Base-by-base conservation (phyloP, 2,888 invertebrate species). In the Apamea crenata region DNA sequence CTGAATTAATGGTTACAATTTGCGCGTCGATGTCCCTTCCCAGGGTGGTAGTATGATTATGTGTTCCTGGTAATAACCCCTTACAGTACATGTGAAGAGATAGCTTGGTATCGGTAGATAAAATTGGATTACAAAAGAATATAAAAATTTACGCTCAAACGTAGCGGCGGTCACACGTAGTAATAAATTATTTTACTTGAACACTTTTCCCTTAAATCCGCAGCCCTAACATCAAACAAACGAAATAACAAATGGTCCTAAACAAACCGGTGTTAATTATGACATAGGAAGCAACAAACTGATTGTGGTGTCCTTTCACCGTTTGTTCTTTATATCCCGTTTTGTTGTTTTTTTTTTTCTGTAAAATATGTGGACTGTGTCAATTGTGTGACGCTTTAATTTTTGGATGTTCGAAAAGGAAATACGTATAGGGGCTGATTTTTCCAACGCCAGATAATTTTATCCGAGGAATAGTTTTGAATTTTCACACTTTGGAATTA, bases 201-300 rank as follows among this genome's bases (percentile, higher is more conserved):
- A 71, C 61, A 61, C 25, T 56, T 59, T 63, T 25, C 18, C 6
- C 12, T 47, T 72, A 6, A 44, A 44, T 53, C 25, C 53, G n/a
- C 44, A 47, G 40, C 25, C n/a, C 18, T n/a, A 44, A 56, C 61
- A 59, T 59, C 47, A 75, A 84, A 84, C 67, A 73, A 81, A 47
- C 56, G 18, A 18, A 7, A 72, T 56, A 77, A 68, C 6, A 63
- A 53, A 71, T 47, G 40, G 72, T 76, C 81, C 84, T 84, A 80
- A 80, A 6, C 36, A 83, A 83, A 84, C 81, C 47, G 8, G 14
- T 56, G 71, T 75, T 83, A 83, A 83, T 83, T 84, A 83, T 83
- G 80, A 79, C 75, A 83, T 68, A 36, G 50, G 63, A 44, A 18
- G 6, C 61, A 78, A 72, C 78, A 53, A 56, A 67, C 67, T 59